Conservation (phyloP, 2,888 invertebrate species). For the Machimus atricapillus region DNA sequence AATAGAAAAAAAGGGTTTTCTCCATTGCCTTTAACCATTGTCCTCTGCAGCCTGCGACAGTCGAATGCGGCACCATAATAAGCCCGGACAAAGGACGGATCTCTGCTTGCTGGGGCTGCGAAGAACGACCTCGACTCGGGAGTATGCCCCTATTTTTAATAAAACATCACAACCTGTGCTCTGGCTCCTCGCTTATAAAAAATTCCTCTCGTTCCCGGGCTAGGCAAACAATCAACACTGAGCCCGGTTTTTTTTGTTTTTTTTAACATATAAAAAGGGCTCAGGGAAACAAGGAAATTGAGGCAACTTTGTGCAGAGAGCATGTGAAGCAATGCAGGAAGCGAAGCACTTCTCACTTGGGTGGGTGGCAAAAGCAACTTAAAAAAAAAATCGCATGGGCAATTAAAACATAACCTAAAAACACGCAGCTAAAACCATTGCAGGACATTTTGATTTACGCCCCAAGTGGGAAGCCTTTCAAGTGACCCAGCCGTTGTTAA, state of each 20-base stretch:
- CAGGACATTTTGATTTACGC: conserved; percentile 40
- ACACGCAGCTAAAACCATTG: conserved; percentile 49
- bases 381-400: conserved; percentile 50
- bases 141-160: conserved; percentile 22
- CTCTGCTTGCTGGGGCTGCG: neutral
- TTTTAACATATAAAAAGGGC: neutral
- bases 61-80: neutral
- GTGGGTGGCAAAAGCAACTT: conserved; percentile 22
- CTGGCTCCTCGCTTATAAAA: neutral
- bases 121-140: conserved; percentile 18
- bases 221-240: conserved; percentile 15
- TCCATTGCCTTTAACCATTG: neutral
- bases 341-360: conserved; percentile 26
- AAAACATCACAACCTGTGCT: neutral
- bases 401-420: conserved; percentile 62
- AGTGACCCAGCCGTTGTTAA: conserved; percentile 8
- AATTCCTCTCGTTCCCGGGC: conserved; percentile 17
- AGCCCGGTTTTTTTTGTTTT: neutral
- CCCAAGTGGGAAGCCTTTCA: conserved; percentile 36
- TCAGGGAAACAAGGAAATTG: neutral
- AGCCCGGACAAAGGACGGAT: neutral
- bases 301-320: neutral
- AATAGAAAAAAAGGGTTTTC: neutral
- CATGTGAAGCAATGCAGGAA: conserved; percentile 4
- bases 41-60: neutral